phyloP scores from a whole-genome alignment of 1,140 invertebrate genomes.

The Tetranychus cinnabarinus region DNA sequence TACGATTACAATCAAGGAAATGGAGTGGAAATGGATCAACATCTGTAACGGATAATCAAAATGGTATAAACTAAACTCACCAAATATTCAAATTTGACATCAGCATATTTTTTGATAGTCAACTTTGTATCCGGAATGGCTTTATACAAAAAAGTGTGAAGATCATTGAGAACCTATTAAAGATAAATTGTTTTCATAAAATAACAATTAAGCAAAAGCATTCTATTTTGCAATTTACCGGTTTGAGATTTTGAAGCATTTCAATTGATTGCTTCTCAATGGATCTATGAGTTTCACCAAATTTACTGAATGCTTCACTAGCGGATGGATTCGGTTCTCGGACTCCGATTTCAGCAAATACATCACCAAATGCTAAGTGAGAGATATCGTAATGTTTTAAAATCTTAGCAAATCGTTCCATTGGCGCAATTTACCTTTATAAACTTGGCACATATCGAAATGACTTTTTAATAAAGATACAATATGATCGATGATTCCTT shows the following conservation, averaged over 20 bases:
- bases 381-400: slow-evolving; percentile 17
- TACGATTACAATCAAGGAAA: not conserved
- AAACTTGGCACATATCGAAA: not conserved
- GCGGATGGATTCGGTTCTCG: slow-evolving; percentile 80
- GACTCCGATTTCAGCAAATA: slow-evolving; percentile 78
- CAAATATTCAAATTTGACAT: slow-evolving; percentile 93
- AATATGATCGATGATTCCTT: slow-evolving; percentile 65
- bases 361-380: slow-evolving; percentile 58
- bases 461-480: slow-evolving; percentile 35
- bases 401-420: not conserved
- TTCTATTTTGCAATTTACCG: slow-evolving; percentile 29
- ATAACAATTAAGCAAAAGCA: too few species aligned
- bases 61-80: slow-evolving; percentile 30
- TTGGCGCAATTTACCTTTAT: not conserved
- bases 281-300: slow-evolving; percentile 76
- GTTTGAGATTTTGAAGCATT: slow-evolving; percentile 73
- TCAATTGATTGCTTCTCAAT: slow-evolving; percentile 75
- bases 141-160: slow-evolving; percentile 87
- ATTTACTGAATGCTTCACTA: slow-evolving; percentile 79
- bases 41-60: too few species aligned
- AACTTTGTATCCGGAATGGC: slow-evolving; percentile 92
- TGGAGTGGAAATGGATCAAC: too few species aligned
- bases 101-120: slow-evolving; percentile 89
- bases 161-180: slow-evolving; percentile 54
- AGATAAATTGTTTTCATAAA: too few species aligned